These are phyloP conservation scores for Myotis pilosus DNA, from an alignment of 2,797 vertebrate genomes.

Conservation along the genomic window DNA sequence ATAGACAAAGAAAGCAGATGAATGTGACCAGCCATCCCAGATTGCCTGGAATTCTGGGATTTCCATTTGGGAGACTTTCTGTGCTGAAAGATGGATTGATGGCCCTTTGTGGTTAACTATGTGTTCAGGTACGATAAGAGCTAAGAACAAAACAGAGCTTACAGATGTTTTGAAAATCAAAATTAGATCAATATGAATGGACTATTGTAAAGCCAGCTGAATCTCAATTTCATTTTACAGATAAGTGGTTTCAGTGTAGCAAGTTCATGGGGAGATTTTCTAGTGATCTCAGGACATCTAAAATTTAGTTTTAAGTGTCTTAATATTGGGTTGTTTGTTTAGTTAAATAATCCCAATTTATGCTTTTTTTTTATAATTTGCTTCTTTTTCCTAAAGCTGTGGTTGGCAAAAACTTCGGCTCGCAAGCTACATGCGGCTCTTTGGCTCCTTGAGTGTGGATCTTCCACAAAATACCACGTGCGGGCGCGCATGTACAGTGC, in stretches of 20 bases:
- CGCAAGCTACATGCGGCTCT: too few species aligned
- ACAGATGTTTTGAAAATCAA: neutral
- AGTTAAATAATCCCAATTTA: neutral
- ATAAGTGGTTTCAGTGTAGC: neutral
- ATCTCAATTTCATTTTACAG: neutral
- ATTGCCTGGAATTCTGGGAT: neutral
- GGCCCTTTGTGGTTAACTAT: neutral
- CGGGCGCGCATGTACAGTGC: too few species aligned
- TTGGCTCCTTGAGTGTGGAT: too few species aligned
- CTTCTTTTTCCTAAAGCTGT: neutral
- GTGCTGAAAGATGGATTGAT: neutral
- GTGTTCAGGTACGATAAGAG: neutral
- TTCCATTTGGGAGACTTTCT: neutral
- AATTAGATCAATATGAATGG: neutral
- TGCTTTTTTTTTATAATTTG: neutral
- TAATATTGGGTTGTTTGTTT: neutral
- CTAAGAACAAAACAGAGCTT: neutral
- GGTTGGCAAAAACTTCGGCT: too few species aligned
- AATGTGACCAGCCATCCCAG: neutral
- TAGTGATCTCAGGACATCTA: neutral
- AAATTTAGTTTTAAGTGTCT: neutral
- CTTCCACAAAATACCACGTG: too few species aligned
- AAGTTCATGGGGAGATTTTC: neutral
- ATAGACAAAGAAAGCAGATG: neutral
- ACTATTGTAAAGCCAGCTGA: neutral